Evolutionary conservation across 2,113 vertebrate species (phyloP), one percentile per base, ranked within the genome.

Genomic region (Neomonachus schauinslandi): DNA sequence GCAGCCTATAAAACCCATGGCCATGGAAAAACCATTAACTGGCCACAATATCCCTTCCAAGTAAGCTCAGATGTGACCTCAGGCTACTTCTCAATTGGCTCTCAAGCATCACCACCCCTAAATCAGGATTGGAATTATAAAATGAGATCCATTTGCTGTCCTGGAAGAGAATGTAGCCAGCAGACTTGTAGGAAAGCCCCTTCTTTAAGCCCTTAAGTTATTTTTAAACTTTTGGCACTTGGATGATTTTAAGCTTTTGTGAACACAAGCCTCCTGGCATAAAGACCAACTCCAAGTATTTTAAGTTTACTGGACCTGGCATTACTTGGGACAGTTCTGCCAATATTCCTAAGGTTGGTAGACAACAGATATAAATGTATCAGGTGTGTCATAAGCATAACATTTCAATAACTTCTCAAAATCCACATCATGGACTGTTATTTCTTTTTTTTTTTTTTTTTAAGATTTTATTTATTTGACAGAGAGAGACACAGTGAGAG

Each of bases 221-320:
- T 63, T 89, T 94, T 93, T 94, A 84, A 97, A 46, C 16, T 53
- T 82, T 86, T 39, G 63, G 14, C 79, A 53, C 5, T n/a, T 88
- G 65, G 22, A 42, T 82, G 51, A 93, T 57, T 71, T 95, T 24
- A 96, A 72, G 36, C 6, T 87, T 95, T 85, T 39, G 1, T 57
- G 22, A 94, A n/a, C 14, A 59, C 24, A 59, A 15, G 5, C 8
- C 92, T 95, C 39, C 63, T 59, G n/a, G 15, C 21, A 42, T 59
- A 82, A 96, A 88, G 42, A 59, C 36, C 71, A 97, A 46, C 28
- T 76, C 42, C 46, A 91, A 86, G 59, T 96, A 80, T 51, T 89
- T 79, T 88, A 82, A 82, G 33, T 90, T 94, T 79, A 86, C 12
- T 65, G 39, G 46, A 63, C n/a, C 42, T 72, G 72, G 36, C 33